phyloP scores from a whole-genome alignment of 2,113 vertebrate species.

The Pavo muticus region DNA sequence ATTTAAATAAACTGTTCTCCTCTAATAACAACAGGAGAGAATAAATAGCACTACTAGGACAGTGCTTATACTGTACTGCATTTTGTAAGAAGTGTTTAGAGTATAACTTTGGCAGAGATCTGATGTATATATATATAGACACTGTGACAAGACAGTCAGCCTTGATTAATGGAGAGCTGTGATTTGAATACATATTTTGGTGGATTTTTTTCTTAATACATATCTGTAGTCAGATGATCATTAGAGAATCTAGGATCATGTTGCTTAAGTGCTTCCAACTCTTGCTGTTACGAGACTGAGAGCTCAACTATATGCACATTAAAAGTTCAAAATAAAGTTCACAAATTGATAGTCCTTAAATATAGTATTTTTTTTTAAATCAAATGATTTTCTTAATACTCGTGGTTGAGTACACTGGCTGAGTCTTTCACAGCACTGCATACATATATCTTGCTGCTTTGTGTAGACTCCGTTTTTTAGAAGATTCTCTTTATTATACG shows the following conservation, averaged over 20 bases:
- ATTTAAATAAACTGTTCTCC: slow-evolving; percentile 37
- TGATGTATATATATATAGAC: slow-evolving; percentile 26
- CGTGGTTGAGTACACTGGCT: not conserved
- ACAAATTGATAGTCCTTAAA: not conserved
- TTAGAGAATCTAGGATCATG: slow-evolving; percentile 16
- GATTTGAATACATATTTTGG: not conserved
- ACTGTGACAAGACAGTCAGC: not conserved
- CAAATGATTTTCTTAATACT: not conserved
- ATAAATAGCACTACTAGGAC: not conserved
- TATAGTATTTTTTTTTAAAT: not conserved
- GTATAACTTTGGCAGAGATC: slow-evolving; percentile 22
- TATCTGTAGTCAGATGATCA: slow-evolving; percentile 21
- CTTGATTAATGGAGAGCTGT: slow-evolving; percentile 24
- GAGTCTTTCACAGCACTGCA: not conserved
- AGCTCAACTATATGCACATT: not conserved
- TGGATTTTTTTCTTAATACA: slow-evolving; percentile 9
- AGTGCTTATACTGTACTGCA: not conserved
- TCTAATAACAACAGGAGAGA: slow-evolving; percentile 48
- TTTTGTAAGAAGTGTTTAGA: slow-evolving; percentile 34
- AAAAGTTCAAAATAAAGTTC: not conserved
- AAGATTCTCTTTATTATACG: not conserved
- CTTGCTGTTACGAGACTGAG: not conserved
- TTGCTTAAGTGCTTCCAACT: slow-evolving; percentile 19
- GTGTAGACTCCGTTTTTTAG: not conserved
- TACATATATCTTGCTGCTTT: not conserved